Evolutionary conservation across 2,888 invertebrate genomes (phyloP).

Genomic region (Meteorus colon): DNA sequence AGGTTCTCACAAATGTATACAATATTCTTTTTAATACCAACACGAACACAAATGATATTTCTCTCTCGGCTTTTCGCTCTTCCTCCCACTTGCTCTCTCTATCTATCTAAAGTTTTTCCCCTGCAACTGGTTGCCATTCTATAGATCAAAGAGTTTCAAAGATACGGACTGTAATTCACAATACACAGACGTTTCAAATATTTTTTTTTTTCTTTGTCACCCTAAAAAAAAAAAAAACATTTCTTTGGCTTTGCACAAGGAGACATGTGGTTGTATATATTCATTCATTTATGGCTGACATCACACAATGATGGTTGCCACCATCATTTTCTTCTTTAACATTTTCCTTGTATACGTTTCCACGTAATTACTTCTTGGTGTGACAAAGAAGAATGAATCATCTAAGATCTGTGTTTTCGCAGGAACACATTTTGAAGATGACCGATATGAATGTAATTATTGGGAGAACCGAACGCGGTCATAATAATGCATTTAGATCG

Average conservation of each 20-base stretch:
- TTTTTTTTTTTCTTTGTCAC: conserved; percentile 28
- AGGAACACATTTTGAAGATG: conserved; percentile 72
- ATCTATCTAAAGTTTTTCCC: neutral
- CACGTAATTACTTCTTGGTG: conserved; percentile 47
- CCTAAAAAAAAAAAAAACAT: neutral
- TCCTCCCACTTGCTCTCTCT: neutral
- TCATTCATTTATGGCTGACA: conserved; percentile 59
- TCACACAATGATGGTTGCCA: conserved; percentile 57
- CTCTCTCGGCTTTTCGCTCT: neutral
- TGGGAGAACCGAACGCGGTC: conserved; percentile 68
- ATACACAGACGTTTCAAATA: conserved; percentile 2
- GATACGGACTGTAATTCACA: conserved; percentile 3
- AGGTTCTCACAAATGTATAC: neutral
- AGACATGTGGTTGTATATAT: conserved; percentile 13
- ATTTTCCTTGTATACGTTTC: conserved; percentile 39
- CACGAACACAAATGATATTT: conserved; percentile 35
- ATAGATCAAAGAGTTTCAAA: conserved; percentile 1
- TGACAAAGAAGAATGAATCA: conserved; percentile 23
- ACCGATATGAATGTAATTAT: conserved; percentile 67
- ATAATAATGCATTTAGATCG: conserved; percentile 61
- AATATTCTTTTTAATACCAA: conserved; percentile 40
- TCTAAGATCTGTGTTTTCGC: conserved; percentile 63
- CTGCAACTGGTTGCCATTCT: neutral
- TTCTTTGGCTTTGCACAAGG: conserved; percentile 20
- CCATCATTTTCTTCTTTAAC: conserved; percentile 48